A percentile compares a stretch with the other conserved stretches of the same genome.
These are phyloP conservation scores for Sebastiscus tertius DNA, from an alignment of 2,797 vertebrate genomes.

Conservation along the genomic window DNA sequence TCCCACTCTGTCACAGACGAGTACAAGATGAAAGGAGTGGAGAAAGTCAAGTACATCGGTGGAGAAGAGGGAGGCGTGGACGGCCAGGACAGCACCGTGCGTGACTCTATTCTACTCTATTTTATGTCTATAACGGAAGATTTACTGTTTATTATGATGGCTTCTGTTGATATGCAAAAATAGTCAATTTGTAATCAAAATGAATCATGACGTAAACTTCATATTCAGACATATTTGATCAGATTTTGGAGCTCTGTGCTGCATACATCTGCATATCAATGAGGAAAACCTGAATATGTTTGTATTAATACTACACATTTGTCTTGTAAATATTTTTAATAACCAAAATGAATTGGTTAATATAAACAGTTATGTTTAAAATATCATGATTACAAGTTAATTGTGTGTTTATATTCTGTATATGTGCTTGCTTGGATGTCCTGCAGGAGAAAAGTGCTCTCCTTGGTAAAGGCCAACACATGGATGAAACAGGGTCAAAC, in stretches of 20 bases:
- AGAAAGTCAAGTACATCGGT: conserved; percentile 97
- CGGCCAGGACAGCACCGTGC: conserved; percentile 95
- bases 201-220: neutral
- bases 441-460: conserved; percentile 95
- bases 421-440: conserved; percentile 16
- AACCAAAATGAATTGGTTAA: neutral
- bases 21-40: conserved; percentile 95
- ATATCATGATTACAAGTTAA: neutral
- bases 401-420: neutral
- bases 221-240: neutral
- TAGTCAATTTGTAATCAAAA: neutral
- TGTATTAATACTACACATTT: neutral
- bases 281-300: neutral
- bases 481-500: conserved; percentile 74
- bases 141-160: neutral
- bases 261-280: conserved; percentile 5
- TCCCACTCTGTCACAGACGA: conserved; percentile 86
- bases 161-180: neutral
- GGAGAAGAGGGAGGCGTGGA: conserved; percentile 93
- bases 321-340: neutral
- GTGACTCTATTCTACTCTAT: conserved; percentile 15
- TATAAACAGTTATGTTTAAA: neutral
- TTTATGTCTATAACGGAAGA: neutral
- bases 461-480: conserved; percentile 80
- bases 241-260: neutral